Evolutionary conservation across 2,113 vertebrate species (phyloP), one percentile per base, ranked within the genome.

Genomic region (Psittacus erithacus): DNA sequence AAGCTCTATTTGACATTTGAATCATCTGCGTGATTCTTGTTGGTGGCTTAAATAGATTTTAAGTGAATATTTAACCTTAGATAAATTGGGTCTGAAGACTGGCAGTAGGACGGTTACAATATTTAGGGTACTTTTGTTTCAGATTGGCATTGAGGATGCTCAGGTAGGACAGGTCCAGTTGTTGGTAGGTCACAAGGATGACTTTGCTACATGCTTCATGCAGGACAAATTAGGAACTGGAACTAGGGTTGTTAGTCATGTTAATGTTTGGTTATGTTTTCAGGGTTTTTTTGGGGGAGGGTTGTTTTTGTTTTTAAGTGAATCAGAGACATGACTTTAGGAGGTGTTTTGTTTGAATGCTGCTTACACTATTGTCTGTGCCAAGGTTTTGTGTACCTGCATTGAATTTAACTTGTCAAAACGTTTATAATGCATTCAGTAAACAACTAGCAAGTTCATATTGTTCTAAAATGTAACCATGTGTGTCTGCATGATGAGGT

Each of bases 21-120:
- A 9, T 12, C 8, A 49, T 43, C 35, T 47, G 17, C 0, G 1
- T 65, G 57, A 11, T 35, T 69, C 16, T 33, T 44, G 12, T 5
- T 49, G 20, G 13, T 64, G n/a, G 27, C 28, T 64, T 53, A n/a
- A 79, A 23, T 5, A 63, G 38, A 57, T 24, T 9, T 28, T 24
- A 16, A 53, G 28, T 31, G 67, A 59, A n/a, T 33, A 39, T 28
- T 53, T 38, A 27, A 28, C 28, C 10, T 25, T 43, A 27, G 57
- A 33, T 46, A 38, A 64, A 47, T 4, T 25, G 19, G 9, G 13
- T 29, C 41, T 81, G 33, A 71, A 62, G 50, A 49, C 18, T 23
- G 46, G 6, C 25, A 33, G 31, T 13, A 22, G 63, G 15, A 33
- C 17, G 14, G 0, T 23, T 35, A 47, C 0, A 1, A 9, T n/a